Evolutionary conservation across 2,888 invertebrate genomes (phyloP), one percentile per base, ranked within the genome.

Genomic region (Drosophila kambysellisi): DNA sequence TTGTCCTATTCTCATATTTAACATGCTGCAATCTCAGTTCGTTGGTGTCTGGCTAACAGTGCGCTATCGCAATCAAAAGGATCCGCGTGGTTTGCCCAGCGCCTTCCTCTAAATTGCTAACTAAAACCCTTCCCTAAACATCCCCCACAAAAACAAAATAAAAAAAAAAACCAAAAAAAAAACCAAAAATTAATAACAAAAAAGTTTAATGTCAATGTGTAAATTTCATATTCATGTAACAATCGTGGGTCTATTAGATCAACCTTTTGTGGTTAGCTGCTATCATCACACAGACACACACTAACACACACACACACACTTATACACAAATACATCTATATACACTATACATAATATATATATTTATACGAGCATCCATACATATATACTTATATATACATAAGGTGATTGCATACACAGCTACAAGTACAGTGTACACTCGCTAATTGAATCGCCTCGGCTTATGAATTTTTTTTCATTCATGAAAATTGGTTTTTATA

Each of bases 31-130:
- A 37, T 64, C 57, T 68, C 97, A 99, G 98, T 98, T 99, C 95
- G 95, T 98, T 94, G 99, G 99, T 94, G 93, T 93, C 82, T 93
- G 93, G 93, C 78, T 99, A 95, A 98, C 99, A 91, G 96, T 98
- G 93, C 96, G 98, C 92, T 99, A 98, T 95, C 96, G 99, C 94
- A 99, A 99, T 95, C 98, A 98, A 95, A 98, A 98, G 96, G 98
- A 99, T 95, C 99, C 98, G 91, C 95, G 97, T 90, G 98, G 97
- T 94, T 97, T 98, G 95, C 98, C 98, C 92, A 98, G 98, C 95
- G 98, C 98, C 95, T 99, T 98, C 95, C 97, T 99, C 94, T 98
- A 97, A 97, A 90, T 82, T 82, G 57, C 74, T 29, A 29, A 70
- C 57, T 58, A 53, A 54, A 57, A 32, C 37, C 51, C 29, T 15